Base-by-base conservation (phyloP, 1,140 invertebrate genomes). In the Pachypeltis micranthus region DNA sequence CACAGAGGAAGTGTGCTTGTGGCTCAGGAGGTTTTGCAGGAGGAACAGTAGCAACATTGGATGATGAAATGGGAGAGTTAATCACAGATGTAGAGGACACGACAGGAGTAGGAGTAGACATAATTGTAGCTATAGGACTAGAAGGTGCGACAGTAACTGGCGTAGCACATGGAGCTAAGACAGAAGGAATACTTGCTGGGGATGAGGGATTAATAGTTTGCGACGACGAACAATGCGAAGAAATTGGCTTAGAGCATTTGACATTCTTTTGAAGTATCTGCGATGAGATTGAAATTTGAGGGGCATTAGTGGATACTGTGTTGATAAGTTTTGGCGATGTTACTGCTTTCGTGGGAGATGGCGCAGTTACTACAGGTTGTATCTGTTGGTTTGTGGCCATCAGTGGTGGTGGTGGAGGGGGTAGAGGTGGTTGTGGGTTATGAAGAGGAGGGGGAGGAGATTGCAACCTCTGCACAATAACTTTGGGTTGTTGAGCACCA, bases 1-100 rank as follows among this genome's bases (percentile, higher is more conserved):
- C 92, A 70, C 93, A 96, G 2, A 94, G 79, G 74, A 84, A 93
- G 0, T 70, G 69, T 1, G 69, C 69, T 61, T 67, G 63, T 61
- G 66, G 63, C 34, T 65, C 56, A 16, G 60, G 28, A 23, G 44
- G 24, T 47, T 54, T 28, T 2, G 56, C 26, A 12, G 71, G 75
- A 44, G 73, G 72, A 23, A 73, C 71, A 63, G 74, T 74, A 12
- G 67, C 63, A 44, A 74, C 69, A 2, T 67, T 63, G 25, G 73
- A n/a, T n/a, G n/a, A n/a, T n/a, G n/a, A n/a, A n/a, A n/a, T n/a
- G n/a, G n/a, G n/a, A n/a, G n/a, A n/a, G n/a, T n/a, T n/a, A n/a
- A n/a, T 71, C 31, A 39, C 16, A 39, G 31, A 39, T 39, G 31
- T 39, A 39, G 31, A 16, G 16, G 72, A 68, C 25, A 71, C 74